Percentiles rank a stretch among this genome's conserved stretches.
Conservation (phyloP, 1,140 invertebrate genomes). For the Probaryconus sp. region DNA sequence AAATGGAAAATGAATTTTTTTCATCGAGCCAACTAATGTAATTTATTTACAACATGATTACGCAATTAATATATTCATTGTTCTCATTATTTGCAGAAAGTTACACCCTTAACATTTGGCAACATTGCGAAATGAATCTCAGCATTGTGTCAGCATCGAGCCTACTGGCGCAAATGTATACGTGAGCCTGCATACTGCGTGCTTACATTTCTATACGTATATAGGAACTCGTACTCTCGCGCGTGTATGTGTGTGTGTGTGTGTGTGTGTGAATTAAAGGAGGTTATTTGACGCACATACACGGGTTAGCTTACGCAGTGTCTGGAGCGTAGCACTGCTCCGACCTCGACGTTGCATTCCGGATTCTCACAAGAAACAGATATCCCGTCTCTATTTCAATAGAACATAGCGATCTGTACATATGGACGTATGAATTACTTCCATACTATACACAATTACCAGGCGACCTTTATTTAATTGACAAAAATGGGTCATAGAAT, state of each 20-base stretch:
- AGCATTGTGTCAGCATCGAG: too few relatives aligned
- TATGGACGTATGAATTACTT: constrained; percentile 7
- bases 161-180: too few relatives aligned
- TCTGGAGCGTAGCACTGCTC: constrained; percentile 19
- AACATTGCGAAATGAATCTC: too few relatives aligned
- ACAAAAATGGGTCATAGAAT: constrained; percentile 11
- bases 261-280: constrained; percentile 31
- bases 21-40: too few relatives aligned
- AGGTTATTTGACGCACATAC: constrained; percentile 25
- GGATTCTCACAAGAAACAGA: constrained; percentile 32
- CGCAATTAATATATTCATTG: too few relatives aligned
- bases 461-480: constrained; percentile 14
- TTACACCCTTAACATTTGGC: too few relatives aligned
- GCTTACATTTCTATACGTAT: constrained; percentile 6
- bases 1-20: too few relatives aligned
- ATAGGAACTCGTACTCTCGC: constrained; percentile 5
- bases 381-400: constrained; percentile 16
- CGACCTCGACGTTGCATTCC: constrained; percentile 32
- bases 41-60: too few relatives aligned
- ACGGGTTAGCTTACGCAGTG: constrained; percentile 42
- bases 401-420: constrained; percentile 4
- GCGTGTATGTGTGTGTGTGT: constrained; percentile 3
- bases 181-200: too few relatives aligned
- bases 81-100: too few relatives aligned
- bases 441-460: too few relatives aligned